Conservation (phyloP, 2,797 vertebrate genomes). For the Anguilla pacifica region DNA sequence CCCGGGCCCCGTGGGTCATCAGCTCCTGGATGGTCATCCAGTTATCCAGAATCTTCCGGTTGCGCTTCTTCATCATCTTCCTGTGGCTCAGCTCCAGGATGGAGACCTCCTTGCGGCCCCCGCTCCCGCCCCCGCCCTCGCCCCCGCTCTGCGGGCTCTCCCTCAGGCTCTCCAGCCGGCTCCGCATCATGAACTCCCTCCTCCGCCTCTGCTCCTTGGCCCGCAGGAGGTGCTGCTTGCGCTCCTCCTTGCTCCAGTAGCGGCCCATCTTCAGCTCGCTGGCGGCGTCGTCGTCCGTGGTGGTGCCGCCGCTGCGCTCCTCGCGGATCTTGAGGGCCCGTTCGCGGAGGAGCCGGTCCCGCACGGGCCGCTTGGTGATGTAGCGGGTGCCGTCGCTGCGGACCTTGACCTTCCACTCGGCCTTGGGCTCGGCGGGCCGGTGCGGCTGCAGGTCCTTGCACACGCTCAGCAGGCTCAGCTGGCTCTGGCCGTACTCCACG, state of each 20-base stretch:
- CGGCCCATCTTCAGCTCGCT: conserved; percentile 97
- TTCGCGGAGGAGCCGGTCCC: conserved; percentile 91
- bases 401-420: conserved; percentile 97
- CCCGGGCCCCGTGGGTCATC: conserved; percentile 93
- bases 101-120: conserved; percentile 79
- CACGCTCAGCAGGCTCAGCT: conserved; percentile 88
- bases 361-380: conserved; percentile 88
- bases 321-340: conserved; percentile 93
- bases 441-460: conserved; percentile 79
- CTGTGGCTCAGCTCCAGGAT: conserved; percentile 97
- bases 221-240: conserved; percentile 89
- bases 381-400: conserved; percentile 90
- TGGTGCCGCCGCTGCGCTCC: conserved; percentile 89
- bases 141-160: conserved; percentile 77
- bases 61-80: conserved; percentile 98
- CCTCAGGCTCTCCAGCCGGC: conserved; percentile 88
- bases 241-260: conserved; percentile 96
- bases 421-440: conserved; percentile 76
- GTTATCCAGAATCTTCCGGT: conserved; percentile 97
- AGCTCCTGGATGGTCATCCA: conserved; percentile 99
- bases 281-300: conserved; percentile 89
- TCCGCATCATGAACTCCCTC: conserved; percentile 93
- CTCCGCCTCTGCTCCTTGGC: conserved; percentile 90
- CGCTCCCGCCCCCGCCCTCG: conserved; percentile 78
- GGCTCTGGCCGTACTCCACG: conserved; percentile 91